Conservation (phyloP, 2,113 vertebrate species). For the Pomatostomus ruficeps region DNA sequence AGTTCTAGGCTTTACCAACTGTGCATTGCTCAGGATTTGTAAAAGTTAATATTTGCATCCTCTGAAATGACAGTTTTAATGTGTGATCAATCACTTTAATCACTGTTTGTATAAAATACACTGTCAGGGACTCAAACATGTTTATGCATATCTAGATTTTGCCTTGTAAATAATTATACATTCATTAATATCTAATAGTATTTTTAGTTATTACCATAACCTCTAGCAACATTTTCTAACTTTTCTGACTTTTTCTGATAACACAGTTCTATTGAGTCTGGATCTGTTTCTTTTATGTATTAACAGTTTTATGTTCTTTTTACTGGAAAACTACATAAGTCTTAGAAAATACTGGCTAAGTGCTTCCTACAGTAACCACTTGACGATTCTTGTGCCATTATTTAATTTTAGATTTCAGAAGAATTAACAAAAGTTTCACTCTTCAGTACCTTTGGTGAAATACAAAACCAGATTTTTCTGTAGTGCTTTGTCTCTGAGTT, state of each 20-base stretch:
- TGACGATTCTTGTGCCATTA: background rate
- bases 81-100: background rate
- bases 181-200: background rate
- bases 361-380: background rate
- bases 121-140: background rate
- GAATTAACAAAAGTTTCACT: background rate
- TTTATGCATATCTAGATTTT: background rate
- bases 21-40: background rate
- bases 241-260: background rate
- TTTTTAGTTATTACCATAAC: background rate
- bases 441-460: background rate
- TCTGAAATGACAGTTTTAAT: background rate
- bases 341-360: background rate
- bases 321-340: background rate
- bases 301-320: background rate
- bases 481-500: background rate
- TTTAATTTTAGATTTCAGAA: background rate
- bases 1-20: background rate
- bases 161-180: background rate
- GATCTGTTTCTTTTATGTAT: background rate
- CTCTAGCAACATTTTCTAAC: background rate
- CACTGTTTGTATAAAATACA: rapidly evolving
- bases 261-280: background rate
- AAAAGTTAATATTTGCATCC: background rate
- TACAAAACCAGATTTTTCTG: background rate